phyloP scores from a whole-genome alignment of 2,797 vertebrate genomes.

The Champsocephalus esox region DNA sequence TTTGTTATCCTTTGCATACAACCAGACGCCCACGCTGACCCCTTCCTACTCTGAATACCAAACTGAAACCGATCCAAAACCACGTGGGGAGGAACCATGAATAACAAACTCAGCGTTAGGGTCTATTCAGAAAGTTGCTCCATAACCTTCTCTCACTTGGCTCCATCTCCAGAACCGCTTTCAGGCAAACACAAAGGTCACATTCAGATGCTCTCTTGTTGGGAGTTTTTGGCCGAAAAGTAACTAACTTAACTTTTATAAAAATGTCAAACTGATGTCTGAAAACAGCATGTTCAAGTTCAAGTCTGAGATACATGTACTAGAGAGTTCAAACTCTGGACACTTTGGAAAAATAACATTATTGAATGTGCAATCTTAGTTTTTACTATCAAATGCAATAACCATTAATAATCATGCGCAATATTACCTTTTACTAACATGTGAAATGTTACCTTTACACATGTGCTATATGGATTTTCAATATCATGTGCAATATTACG shows the following conservation, averaged over 20 bases:
- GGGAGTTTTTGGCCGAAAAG: neutral
- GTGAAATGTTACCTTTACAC: too few species aligned
- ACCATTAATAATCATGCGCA: too few species aligned
- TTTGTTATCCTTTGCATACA: slow-evolving; percentile 8
- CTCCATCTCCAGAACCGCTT: slow-evolving; percentile 3
- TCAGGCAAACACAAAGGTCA: slow-evolving; percentile 36
- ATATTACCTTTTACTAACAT: too few species aligned
- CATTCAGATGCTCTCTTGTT: slow-evolving; percentile 37
- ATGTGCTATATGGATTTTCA: too few species aligned
- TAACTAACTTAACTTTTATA: neutral
- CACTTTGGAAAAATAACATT: too few species aligned
- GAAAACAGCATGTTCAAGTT: neutral
- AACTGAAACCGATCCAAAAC: slow-evolving; percentile 58
- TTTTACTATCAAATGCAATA: too few species aligned
- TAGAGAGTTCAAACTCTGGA: neutral
- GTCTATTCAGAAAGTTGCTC: slow-evolving; percentile 25
- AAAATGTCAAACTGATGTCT: slow-evolving; percentile 6
- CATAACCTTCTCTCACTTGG: slow-evolving; percentile 10
- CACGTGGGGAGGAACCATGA: slow-evolving; percentile 20
- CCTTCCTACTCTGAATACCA: slow-evolving; percentile 56
- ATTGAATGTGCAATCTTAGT: too few species aligned
- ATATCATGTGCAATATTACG: too few species aligned
- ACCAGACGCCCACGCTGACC: slow-evolving; percentile 46
- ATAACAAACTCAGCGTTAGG: slow-evolving; percentile 36
- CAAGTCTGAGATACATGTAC: neutral